Conservation (phyloP, 2,113 vertebrate genomes). For the Nesospiza acunhae region DNA sequence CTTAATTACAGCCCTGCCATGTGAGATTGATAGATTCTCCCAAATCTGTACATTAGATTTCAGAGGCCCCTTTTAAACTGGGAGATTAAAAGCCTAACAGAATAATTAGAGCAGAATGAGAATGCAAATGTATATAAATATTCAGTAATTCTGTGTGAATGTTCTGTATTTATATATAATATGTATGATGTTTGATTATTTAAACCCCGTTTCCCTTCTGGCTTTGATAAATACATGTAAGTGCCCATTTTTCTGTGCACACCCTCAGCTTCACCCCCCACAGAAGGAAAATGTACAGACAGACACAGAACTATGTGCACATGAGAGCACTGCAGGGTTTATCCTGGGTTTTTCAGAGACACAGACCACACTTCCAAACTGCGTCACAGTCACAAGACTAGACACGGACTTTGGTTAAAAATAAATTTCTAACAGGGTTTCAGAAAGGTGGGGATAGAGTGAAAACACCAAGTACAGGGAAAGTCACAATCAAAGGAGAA, state of each 20-base stretch:
- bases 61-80: neutral
- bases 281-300: neutral
- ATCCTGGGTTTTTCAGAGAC: neutral
- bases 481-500: neutral
- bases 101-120: neutral
- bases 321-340: neutral
- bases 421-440: neutral
- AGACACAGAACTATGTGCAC: rapidly evolving
- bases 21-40: neutral
- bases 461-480: neutral
- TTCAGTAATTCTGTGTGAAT: neutral
- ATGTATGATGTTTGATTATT: neutral
- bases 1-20: neutral
- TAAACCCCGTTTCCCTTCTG: neutral
- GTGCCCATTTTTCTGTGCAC: neutral
- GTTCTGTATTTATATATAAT: neutral
- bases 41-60: neutral
- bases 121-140: neutral
- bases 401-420: neutral
- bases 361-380: neutral
- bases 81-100: slow-evolving; percentile 6
- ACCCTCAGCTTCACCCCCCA: neutral
- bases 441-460: neutral
- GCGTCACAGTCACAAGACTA: neutral
- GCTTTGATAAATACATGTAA: neutral